These are phyloP conservation scores for Microtus ochrogaster DNA, from an alignment of 2,113 vertebrate genomes.

Conservation along the genomic window DNA sequence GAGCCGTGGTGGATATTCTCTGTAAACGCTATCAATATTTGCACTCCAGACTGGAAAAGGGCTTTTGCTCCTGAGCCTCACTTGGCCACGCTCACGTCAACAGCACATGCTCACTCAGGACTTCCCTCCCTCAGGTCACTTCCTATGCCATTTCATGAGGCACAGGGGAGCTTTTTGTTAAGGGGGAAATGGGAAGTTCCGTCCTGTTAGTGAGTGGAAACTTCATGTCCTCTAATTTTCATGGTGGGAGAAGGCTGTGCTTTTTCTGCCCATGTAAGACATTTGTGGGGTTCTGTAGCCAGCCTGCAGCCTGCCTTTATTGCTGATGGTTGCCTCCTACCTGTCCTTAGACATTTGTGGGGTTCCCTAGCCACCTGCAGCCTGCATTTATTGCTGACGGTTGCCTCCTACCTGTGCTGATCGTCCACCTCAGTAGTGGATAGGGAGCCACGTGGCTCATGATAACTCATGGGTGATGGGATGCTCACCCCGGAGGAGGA, in stretches of 20 bases:
- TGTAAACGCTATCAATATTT: neutral
- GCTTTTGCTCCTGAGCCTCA: neutral
- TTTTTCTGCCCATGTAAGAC: too few species aligned
- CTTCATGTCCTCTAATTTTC: neutral
- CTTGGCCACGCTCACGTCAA: neutral
- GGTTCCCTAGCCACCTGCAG: too few species aligned
- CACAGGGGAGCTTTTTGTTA: neutral
- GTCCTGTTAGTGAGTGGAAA: constrained; percentile 4
- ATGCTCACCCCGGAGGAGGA: neutral
- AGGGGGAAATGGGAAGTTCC: neutral
- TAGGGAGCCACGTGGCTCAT: neutral
- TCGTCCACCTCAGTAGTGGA: neutral
- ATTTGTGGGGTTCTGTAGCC: too few species aligned
- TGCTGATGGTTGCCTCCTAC: too few species aligned
- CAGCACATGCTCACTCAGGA: neutral
- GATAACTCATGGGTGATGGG: neutral
- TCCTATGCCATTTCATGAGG: neutral
- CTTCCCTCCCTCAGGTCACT: neutral
- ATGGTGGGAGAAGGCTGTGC: too few species aligned
- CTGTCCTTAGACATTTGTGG: too few species aligned
- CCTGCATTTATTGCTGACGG: neutral
- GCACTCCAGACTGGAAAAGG: neutral
- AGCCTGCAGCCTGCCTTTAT: too few species aligned
- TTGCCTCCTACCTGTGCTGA: neutral
- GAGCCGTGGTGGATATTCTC: neutral